These are phyloP conservation scores for Ciconia stormi DNA, from an alignment of 2,113 vertebrate genomes.

Conservation along the genomic window DNA sequence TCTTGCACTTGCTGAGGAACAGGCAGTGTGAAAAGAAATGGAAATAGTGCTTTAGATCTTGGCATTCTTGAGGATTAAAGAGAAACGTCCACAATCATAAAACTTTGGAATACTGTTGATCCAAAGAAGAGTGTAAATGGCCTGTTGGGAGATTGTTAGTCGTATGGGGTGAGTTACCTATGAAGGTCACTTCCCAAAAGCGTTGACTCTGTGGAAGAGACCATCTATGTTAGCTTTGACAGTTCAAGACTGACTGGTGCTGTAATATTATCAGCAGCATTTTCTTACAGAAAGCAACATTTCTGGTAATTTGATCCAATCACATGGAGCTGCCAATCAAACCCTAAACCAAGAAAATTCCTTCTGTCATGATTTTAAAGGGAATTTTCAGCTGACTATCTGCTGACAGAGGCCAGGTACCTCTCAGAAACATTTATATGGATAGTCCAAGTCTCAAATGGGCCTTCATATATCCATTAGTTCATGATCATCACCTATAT, in stretches of 20 bases:
- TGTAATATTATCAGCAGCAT: background rate
- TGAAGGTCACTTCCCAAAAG: background rate
- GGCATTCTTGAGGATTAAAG: background rate
- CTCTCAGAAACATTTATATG: background rate
- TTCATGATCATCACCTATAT: background rate
- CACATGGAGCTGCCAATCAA: background rate
- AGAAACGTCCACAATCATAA: background rate
- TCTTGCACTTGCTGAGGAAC: background rate
- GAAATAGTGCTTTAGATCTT: background rate
- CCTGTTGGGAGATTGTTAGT: background rate
- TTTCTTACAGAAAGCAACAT: background rate
- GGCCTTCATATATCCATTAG: background rate
- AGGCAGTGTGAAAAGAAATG: background rate
- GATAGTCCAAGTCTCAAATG: background rate
- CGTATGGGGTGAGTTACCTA: background rate
- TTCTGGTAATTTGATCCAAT: background rate
- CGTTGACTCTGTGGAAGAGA: background rate
- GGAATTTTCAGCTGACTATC: background rate
- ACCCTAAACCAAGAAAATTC: background rate
- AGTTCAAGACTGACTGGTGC: background rate
- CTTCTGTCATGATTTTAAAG: background rate
- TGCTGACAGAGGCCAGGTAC: background rate
- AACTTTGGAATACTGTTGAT: background rate
- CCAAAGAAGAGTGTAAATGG: background rate
- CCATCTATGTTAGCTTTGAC: background rate